These are phyloP conservation scores for human DNA, from an alignment of 2,113 vertebrate genomes.

Conservation along the genomic window GRCh38 chr3:118751501-118752000, in stretches of 20 bases:
- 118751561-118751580: neutral
- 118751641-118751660: slow-evolving; percentile 29
- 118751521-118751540: neutral
- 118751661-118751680: slow-evolving; percentile 21
- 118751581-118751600: neutral
- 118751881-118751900: neutral
- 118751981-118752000: no score
- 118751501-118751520: neutral
- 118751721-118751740: neutral
- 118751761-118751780: slow-evolving; percentile 38
- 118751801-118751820: slow-evolving; percentile 64
- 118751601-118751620: slow-evolving; percentile 26
- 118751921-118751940: neutral
- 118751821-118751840: slow-evolving; percentile 68
- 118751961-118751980: neutral
- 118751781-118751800: slow-evolving; percentile 67
- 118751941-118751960: neutral
- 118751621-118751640: neutral
- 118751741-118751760: neutral
- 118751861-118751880: slow-evolving; percentile 53
- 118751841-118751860: slow-evolving; percentile 60
- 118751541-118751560: neutral
- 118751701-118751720: neutral
- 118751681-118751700: neutral
- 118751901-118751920: slow-evolving; percentile 21